Conservation (phyloP, 1,140 invertebrate species). For the Aleiodes sp. region DNA sequence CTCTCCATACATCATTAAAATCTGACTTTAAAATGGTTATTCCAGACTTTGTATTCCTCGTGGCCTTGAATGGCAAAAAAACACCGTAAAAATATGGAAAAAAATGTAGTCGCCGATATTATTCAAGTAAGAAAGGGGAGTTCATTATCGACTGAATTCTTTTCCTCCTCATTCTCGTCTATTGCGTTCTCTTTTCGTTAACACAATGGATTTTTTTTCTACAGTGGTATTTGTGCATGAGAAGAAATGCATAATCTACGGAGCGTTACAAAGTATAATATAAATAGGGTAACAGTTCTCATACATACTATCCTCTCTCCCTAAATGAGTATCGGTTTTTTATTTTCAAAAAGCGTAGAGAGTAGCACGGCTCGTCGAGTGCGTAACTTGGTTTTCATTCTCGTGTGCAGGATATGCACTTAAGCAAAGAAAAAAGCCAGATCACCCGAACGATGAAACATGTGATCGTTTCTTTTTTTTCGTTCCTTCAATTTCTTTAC, state of each 20-base stretch:
- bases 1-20: slow-evolving; percentile 5
- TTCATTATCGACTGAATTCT: slow-evolving; percentile 12
- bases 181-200: background rate
- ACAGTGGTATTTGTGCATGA: slow-evolving; percentile 31
- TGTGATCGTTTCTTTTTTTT: background rate
- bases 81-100: background rate
- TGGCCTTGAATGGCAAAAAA: background rate
- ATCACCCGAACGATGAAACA: background rate
- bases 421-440: background rate
- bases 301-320: slow-evolving; percentile 33
- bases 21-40: background rate
- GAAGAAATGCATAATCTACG: slow-evolving; percentile 44
- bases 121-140: background rate
- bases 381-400: too few species aligned
- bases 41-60: background rate
- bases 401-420: background rate
- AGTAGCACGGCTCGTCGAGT: too few species aligned
- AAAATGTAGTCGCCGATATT: background rate
- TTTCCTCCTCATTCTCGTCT: background rate
- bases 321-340: slow-evolving; percentile 19
- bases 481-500: too few species aligned
- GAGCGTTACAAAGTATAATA: slow-evolving; percentile 47
- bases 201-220: slow-evolving; percentile 10
- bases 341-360: background rate
- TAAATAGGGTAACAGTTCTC: slow-evolving; percentile 53